These are phyloP conservation scores for Todus mexicanus DNA, from an alignment of 2,797 vertebrate species.

Conservation along the genomic window DNA sequence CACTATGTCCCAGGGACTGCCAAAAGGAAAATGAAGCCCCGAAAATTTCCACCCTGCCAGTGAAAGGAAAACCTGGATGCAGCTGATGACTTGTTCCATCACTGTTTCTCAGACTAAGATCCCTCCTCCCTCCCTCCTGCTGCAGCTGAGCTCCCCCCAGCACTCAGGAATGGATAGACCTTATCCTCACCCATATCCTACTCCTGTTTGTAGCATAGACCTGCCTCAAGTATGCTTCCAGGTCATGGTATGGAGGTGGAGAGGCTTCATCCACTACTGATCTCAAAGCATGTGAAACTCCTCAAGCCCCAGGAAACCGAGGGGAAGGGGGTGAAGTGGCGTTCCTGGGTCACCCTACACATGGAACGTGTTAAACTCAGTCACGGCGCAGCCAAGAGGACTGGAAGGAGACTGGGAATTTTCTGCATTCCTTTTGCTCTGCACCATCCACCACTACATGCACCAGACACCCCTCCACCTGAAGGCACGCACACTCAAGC, in stretches of 20 bases:
- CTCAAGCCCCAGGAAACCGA: not conserved
- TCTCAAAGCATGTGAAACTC: not conserved
- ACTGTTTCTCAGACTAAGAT: not conserved
- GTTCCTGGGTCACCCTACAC: not conserved
- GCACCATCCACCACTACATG: too few species aligned
- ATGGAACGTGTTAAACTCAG: not conserved
- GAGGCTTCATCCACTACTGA: not conserved
- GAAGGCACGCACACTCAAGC: rapidly evolving
- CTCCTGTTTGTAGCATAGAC: not conserved
- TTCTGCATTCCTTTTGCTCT: not conserved
- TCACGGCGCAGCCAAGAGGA: not conserved
- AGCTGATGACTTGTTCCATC: not conserved
- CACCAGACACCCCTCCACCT: not conserved
- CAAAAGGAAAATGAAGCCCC: not conserved
- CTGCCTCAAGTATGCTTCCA: not conserved
- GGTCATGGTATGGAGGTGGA: not conserved
- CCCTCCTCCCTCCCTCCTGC: not conserved
- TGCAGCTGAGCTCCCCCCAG: not conserved
- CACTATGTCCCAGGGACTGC: not conserved
- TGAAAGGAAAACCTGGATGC: not conserved
- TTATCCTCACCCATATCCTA: not conserved
- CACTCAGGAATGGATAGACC: not conserved
- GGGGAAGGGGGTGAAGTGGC: not conserved
- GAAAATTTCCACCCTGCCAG: rapidly evolving
- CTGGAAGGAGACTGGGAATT: not conserved